Percentiles rank a stretch among this genome's conserved stretches.
Evolutionary conservation across 2,797 vertebrate genomes (phyloP).

Genomic region (Phrynocephalus guinanensis): DNA sequence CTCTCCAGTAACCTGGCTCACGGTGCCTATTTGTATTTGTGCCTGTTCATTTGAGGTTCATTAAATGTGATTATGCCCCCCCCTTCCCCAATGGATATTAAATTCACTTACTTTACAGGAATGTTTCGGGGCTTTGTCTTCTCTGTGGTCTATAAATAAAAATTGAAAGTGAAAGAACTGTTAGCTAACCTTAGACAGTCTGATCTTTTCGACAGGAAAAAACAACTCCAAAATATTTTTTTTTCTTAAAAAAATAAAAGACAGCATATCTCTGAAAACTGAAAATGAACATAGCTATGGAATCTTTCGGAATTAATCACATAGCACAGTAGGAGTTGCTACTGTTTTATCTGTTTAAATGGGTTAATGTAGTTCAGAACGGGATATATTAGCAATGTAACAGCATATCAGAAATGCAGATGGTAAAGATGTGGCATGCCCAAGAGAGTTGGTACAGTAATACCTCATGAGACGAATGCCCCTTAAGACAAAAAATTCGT

Average conservation of each 20-base stretch:
- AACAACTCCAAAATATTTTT: constrained; percentile 16
- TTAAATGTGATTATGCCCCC: constrained; percentile 59
- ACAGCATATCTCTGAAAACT: constrained; percentile 36
- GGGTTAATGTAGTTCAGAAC: neutral
- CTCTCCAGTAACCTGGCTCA: constrained; percentile 60
- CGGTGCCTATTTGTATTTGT: constrained; percentile 44
- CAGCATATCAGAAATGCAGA: too few relatives aligned
- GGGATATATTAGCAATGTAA: too few relatives aligned
- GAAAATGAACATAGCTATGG: neutral
- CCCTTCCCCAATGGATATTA: constrained; percentile 50
- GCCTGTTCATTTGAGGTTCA: neutral
- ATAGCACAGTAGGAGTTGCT: neutral
- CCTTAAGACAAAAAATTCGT: too few relatives aligned
- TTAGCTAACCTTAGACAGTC: constrained; percentile 65
- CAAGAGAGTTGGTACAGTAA: too few relatives aligned
- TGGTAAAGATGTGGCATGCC: too few relatives aligned
- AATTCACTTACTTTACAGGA: constrained; percentile 85
- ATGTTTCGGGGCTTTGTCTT: constrained; percentile 86
- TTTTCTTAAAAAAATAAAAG: constrained; percentile 6
- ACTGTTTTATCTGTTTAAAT: constrained; percentile 20
- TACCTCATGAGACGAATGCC: too few relatives aligned
- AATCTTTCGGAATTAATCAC: constrained; percentile 19
- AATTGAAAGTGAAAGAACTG: constrained; percentile 59
- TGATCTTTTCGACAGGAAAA: constrained; percentile 26
- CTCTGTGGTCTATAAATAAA: constrained; percentile 82